Evolutionary conservation across 2,888 invertebrate genomes (phyloP), one percentile per base, ranked within the genome.

Genomic region (Xylota segnis): DNA sequence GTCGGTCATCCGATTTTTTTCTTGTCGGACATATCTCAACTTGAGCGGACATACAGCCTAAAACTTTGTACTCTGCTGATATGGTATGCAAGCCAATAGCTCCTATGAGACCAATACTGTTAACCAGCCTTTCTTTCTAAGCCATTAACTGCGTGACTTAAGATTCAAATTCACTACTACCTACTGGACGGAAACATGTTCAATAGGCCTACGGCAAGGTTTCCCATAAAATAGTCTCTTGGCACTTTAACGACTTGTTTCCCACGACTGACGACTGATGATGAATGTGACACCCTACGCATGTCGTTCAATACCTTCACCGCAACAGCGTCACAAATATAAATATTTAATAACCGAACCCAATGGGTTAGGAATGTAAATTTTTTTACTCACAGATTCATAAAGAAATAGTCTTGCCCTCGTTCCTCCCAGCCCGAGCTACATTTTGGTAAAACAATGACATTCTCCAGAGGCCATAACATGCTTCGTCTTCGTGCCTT

Each of bases 281-380:
- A 43, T 10, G 16, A 10, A 27, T 37, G 34, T 12, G 4, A 37
- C 18, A 40, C 58, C 50, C 59, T 59, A 72, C 50, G 50, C 52
- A 68, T 52, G 40, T 43, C 29, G 23, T 14, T 27, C 43, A 23
- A 18, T 18, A 7, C 47, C 52, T 4, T 43, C n/a, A 56, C 37
- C 27, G 2, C n/a, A 45, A 54, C 47, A 75, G 32, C 18, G 14
- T 47, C 68, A 75, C 40, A 56, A 70, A 43, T 47, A 43, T 47
- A 76, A 82, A 82, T 82, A 82, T 82, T 82, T 82, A 82, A 76
- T 70, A 63, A 63, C 70, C 68, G 3, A 47, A n/a, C 14, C 40
- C 61, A 61, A 68, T 63, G 23, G 50, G n/a, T n/a, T 52, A 18
- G 16, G 50, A 61, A 72, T 72, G 52, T 52, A 61, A 72, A 72